phyloP scores from a whole-genome alignment of 2,113 vertebrate genomes.

The Strix aluco region DNA sequence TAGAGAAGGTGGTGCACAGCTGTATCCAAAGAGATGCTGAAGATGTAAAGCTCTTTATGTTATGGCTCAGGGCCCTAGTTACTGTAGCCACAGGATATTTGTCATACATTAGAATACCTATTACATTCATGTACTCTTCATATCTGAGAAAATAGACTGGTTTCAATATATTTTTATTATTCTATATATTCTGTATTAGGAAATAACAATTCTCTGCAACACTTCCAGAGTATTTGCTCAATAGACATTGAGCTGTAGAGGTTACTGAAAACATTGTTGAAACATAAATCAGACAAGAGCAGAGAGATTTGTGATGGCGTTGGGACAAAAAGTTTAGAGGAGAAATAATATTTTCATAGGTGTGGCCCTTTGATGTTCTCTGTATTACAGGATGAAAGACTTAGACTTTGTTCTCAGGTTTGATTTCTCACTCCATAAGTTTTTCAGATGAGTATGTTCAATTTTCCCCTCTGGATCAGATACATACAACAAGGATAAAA shows the following conservation, averaged over 20 bases:
- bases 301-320: background rate
- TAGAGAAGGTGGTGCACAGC: background rate
- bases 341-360: constrained; percentile 42
- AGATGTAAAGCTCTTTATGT: background rate
- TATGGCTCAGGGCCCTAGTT: background rate
- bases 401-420: background rate
- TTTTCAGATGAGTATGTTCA: background rate
- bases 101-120: constrained; percentile 4
- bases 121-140: background rate
- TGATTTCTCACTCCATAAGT: background rate
- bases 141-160: background rate
- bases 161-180: constrained; percentile 17
- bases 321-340: constrained; percentile 1
- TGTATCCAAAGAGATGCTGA: background rate
- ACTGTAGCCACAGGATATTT: background rate
- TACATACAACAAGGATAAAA: background rate
- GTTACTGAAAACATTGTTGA: background rate
- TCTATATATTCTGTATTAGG: background rate
- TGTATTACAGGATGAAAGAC: background rate
- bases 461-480: background rate
- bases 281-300: constrained; percentile 5
- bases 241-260: background rate
- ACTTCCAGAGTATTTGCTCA: background rate
- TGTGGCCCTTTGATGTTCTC: constrained; percentile 19
- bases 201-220: background rate